Evolutionary conservation across 2,888 invertebrate species (phyloP).

Genomic region (Achlya flavicornis): DNA sequence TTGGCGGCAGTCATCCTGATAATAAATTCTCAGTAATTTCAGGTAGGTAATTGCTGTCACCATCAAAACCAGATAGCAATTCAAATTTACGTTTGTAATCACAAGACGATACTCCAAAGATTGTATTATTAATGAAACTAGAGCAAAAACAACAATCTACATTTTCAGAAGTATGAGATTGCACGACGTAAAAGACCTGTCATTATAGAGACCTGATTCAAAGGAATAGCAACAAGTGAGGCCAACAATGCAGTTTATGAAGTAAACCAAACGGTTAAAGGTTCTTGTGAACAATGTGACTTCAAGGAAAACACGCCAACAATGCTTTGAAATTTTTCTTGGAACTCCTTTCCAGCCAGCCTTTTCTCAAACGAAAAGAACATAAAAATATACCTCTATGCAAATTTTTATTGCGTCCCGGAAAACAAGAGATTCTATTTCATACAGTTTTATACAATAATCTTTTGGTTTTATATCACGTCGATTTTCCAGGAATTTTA

Average conservation of each 20-base stretch:
- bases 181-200: background rate
- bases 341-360: conserved; percentile 20
- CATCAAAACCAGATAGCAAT: background rate
- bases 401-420: conserved; percentile 16
- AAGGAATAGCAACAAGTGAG: background rate
- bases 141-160: background rate
- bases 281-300: conserved; percentile 33
- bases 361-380: conserved; percentile 19
- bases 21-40: background rate
- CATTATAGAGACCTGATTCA: background rate
- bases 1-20: too few species aligned
- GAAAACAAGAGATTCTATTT: background rate
- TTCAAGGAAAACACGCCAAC: conserved; percentile 26
- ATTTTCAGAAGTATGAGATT: background rate
- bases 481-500: too few species aligned
- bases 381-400: conserved; percentile 22
- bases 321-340: conserved; percentile 32
- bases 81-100: background rate
- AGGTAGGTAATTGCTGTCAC: background rate
- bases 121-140: background rate
- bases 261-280: conserved; percentile 22
- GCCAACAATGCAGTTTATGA: conserved; percentile 16
- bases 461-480: too few species aligned
- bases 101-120: background rate
- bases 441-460: too few species aligned